Evolutionary conservation across 2,888 invertebrate genomes (phyloP).

Genomic region (Drosophila villosipedis): DNA sequence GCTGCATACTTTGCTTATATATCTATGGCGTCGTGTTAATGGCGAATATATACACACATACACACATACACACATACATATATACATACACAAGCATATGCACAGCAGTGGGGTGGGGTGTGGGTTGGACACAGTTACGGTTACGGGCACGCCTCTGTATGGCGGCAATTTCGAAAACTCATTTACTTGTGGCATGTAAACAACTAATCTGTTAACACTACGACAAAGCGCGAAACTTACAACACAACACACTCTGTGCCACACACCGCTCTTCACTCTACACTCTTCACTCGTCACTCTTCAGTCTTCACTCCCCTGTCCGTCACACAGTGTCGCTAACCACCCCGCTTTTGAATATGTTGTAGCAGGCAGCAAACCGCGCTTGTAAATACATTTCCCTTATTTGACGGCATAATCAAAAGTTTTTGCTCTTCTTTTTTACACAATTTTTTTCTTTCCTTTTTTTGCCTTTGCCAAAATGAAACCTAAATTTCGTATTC

Average conservation of each 20-base stretch:
- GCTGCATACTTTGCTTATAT: neutral
- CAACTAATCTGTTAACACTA: conserved; percentile 85
- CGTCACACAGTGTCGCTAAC: neutral
- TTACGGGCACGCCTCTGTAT: conserved; percentile 65
- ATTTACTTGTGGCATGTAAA: conserved; percentile 85
- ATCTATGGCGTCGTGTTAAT: conserved; percentile 29
- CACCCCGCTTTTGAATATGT: conserved; percentile 28
- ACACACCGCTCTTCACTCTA: conserved; percentile 21
- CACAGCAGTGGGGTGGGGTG: conserved; percentile 9
- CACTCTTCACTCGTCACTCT: neutral
- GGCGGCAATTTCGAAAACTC: conserved; percentile 80
- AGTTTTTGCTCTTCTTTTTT: conserved; percentile 44
- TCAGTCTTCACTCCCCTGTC: neutral
- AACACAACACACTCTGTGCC: conserved; percentile 12
- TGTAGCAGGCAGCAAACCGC: conserved; percentile 57
- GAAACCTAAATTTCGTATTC: conserved; percentile 65
- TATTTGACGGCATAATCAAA: conserved; percentile 69
- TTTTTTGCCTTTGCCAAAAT: conserved; percentile 55
- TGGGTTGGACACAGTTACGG: conserved; percentile 23
- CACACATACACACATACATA: conserved; percentile 27
- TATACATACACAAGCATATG: neutral
- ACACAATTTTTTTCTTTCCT: neutral
- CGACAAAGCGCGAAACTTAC: conserved; percentile 69
- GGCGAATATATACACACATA: conserved; percentile 17
- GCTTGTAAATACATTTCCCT: conserved; percentile 74